phyloP scores from a whole-genome alignment of 2,113 vertebrate genomes.

The Pachypanchax playfairii region DNA sequence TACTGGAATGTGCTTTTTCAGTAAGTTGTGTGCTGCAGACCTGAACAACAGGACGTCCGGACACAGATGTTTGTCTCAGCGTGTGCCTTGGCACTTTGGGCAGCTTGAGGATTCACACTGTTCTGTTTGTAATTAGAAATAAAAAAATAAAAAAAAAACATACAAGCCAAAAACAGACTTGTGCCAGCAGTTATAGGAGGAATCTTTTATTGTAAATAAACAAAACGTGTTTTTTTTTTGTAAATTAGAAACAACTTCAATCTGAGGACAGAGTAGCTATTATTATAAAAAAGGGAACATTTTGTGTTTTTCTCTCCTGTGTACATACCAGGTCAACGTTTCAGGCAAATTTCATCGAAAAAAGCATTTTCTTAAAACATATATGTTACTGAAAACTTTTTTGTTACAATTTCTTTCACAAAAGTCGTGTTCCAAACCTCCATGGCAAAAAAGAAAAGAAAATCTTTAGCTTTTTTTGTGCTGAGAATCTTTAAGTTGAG shows the following conservation, averaged over 20 bases:
- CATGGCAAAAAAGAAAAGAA: slow-evolving; percentile 19
- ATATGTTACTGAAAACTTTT: background rate
- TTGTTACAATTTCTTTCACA: too few relatives aligned
- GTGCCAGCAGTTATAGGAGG: slow-evolving; percentile 52
- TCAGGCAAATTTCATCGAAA: too few relatives aligned
- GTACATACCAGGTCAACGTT: slow-evolving; percentile 7
- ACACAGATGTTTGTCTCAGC: slow-evolving; percentile 53
- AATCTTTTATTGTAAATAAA: slow-evolving; percentile 44
- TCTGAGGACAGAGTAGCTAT: slow-evolving; percentile 46
- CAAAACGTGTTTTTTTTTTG: slow-evolving; percentile 43
- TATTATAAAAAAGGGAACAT: slow-evolving; percentile 18
- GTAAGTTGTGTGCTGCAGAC: background rate
- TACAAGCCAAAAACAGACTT: slow-evolving; percentile 53
- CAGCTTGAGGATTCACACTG: slow-evolving; percentile 58
- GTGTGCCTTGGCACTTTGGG: slow-evolving; percentile 72
- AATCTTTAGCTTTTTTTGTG: too few relatives aligned
- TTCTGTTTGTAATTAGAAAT: slow-evolving; percentile 41
- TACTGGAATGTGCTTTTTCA: background rate
- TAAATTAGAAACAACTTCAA: slow-evolving; percentile 44
- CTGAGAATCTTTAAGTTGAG: slow-evolving; percentile 3
- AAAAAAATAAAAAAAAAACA: slow-evolving; percentile 9
- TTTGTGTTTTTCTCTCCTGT: slow-evolving; percentile 28
- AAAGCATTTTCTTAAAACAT: slow-evolving; percentile 19
- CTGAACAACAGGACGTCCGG: slow-evolving; percentile 30
- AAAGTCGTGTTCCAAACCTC: slow-evolving; percentile 30